Base-by-base conservation (phyloP, 1,140 invertebrate genomes). In the Panonychus citri region DNA sequence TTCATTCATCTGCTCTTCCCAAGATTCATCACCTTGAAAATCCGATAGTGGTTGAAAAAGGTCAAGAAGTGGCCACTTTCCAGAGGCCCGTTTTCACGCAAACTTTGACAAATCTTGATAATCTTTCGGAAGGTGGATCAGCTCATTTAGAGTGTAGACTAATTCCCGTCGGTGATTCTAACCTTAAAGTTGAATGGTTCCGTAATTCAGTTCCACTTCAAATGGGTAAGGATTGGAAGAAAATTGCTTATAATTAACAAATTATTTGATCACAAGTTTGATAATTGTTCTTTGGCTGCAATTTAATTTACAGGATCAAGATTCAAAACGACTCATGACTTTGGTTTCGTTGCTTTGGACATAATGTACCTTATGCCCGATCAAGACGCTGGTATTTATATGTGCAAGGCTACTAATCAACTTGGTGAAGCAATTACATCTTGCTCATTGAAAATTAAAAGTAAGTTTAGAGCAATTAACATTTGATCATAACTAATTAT, bases 101-200 rank as follows among this genome's bases (percentile, higher is more conserved):
- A 61, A 81, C 83, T n/a, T 68, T 90, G 60, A 83, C 82, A 63
- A 87, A 83, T 63, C 73, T 89, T 59, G 51, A 83, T 64, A 82
- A 84, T 62, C 73, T 87, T 4, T 74, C 78, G 28, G 89, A 93
- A 72, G 86, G 88, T n/a, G 17, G 15, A 54, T 15, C 17, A 17
- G 52, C 52, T 54, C 91, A 96, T 72, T 97, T 97, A 72, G 93
- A 98, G 74, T 93, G 89, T 66, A 93, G 93, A 71, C 74, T 95
- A 15, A 88, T 93, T 70, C 89, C 89, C 19, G 82, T 90, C 3
- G 91, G 88, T 24, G 90, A 95, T 73, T 77, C 85, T 0, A 90
- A 93, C 63, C 68, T 93, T 25, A 84, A 86, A 71, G 85, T 93
- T n/a, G 85, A 91, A 69, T 93, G 87, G 87, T 90, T 85, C 64